A percentile compares a stretch with the other conserved stretches of the same genome.
Evolutionary conservation across 2,888 invertebrate species (phyloP).

Genomic region (Acholoe squamosa): DNA sequence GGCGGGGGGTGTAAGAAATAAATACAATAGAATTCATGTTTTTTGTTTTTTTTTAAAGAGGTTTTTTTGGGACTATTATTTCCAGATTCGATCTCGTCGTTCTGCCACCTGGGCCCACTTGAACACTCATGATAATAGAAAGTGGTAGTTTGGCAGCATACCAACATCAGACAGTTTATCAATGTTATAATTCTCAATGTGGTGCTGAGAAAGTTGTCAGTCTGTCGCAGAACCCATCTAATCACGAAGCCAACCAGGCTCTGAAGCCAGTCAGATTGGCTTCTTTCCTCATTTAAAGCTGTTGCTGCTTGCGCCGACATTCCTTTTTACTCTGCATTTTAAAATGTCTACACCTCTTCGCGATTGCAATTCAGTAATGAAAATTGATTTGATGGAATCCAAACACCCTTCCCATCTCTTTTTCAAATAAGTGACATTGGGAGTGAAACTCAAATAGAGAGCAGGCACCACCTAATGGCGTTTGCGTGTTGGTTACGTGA

Average conservation of each 20-base stretch:
- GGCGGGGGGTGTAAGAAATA: too few relatives aligned
- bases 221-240: not conserved
- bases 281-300: not conserved
- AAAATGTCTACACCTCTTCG: not conserved
- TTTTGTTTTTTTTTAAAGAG: too few relatives aligned
- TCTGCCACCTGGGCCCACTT: too few relatives aligned
- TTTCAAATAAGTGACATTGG: not conserved
- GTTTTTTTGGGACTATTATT: too few relatives aligned
- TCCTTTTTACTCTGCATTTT: not conserved
- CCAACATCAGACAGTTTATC: not conserved
- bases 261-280: slow-evolving; percentile 14
- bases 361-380: not conserved
- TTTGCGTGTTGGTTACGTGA: slow-evolving; percentile 22
- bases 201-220: not conserved
- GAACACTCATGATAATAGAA: too few relatives aligned
- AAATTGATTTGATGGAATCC: slow-evolving; percentile 17
- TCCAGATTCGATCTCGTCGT: too few relatives aligned
- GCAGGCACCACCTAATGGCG: slow-evolving; percentile 5
- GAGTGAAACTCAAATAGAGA: not conserved
- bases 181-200: not conserved
- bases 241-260: not conserved
- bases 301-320: not conserved
- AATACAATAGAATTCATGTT: too few relatives aligned
- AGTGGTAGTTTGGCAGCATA: too few relatives aligned
- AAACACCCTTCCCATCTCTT: not conserved